Conservation (phyloP, 2,113 vertebrate genomes). For the Paralichthys olivaceus region DNA sequence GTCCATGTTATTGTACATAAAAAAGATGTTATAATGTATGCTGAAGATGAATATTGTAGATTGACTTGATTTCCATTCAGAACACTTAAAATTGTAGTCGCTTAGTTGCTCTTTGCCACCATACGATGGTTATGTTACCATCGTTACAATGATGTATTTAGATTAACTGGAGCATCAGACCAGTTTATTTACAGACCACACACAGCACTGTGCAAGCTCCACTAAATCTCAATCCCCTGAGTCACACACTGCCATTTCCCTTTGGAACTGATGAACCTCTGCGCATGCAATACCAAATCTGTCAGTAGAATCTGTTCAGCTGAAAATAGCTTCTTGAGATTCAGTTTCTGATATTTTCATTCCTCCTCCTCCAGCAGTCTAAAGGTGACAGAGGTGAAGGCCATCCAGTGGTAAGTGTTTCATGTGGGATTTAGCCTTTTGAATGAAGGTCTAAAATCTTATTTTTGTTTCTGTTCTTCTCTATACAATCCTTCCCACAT, state of each 20-base stretch:
- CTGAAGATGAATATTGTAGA: no score
- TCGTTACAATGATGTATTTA: no score
- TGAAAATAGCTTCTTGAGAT: neutral
- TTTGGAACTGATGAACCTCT: neutral
- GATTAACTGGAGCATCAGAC: neutral
- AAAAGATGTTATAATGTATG: neutral
- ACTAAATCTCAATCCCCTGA: neutral
- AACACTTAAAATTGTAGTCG: neutral
- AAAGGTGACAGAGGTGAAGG: conserved; percentile 63
- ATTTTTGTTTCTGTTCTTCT: neutral
- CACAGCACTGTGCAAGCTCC: neutral
- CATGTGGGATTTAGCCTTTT: neutral
- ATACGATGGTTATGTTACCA: no score
- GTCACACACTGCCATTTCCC: neutral
- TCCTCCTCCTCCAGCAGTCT: conserved; percentile 28
- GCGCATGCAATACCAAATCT: no score
- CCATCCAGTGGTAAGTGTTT: conserved; percentile 55
- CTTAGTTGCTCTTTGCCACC: no score
- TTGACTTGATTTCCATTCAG: neutral
- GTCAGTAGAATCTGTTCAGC: no score
- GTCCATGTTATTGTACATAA: neutral
- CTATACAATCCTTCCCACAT: neutral
- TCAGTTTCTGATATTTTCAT: neutral
- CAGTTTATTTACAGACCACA: neutral
- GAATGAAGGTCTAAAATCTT: neutral